Conservation (phyloP, 2,113 vertebrate genomes). For the Lepidiolamprologus cunningtoni region DNA sequence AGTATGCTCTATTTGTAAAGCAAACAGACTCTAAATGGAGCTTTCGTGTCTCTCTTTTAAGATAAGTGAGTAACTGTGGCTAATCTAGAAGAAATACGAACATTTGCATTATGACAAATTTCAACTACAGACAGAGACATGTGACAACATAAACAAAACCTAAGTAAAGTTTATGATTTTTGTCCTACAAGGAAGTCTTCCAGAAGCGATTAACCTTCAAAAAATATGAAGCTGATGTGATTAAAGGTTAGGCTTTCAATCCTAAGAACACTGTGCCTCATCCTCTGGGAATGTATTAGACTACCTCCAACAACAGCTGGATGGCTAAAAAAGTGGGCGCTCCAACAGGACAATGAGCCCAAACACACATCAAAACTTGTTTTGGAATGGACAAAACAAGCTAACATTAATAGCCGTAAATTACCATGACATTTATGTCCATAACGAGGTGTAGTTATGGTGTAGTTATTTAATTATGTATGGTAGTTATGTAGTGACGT, state of each 20-base stretch:
- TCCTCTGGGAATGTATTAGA: background rate
- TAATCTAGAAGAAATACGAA: background rate
- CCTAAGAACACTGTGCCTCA: background rate
- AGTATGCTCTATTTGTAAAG: background rate
- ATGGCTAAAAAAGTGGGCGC: background rate
- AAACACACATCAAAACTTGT: background rate
- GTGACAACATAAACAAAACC: background rate
- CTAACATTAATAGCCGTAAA: background rate
- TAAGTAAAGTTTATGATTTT: background rate
- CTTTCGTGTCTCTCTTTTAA: background rate
- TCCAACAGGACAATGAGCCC: background rate
- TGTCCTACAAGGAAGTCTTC: background rate
- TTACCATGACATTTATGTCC: background rate
- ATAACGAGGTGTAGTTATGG: background rate
- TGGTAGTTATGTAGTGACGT: background rate
- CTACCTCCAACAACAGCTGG: background rate
- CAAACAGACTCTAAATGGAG: background rate
- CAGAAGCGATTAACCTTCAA: background rate
- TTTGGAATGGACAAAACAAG: background rate
- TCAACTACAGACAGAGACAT: background rate
- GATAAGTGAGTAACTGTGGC: background rate
- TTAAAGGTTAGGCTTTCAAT: background rate
- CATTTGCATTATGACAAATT: background rate
- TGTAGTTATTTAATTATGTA: background rate
- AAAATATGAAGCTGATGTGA: background rate